Percentiles rank a stretch among this genome's conserved stretches.
Conservation (phyloP, 2,113 vertebrate genomes). For the Sinocyclocheilus anophthalmus region DNA sequence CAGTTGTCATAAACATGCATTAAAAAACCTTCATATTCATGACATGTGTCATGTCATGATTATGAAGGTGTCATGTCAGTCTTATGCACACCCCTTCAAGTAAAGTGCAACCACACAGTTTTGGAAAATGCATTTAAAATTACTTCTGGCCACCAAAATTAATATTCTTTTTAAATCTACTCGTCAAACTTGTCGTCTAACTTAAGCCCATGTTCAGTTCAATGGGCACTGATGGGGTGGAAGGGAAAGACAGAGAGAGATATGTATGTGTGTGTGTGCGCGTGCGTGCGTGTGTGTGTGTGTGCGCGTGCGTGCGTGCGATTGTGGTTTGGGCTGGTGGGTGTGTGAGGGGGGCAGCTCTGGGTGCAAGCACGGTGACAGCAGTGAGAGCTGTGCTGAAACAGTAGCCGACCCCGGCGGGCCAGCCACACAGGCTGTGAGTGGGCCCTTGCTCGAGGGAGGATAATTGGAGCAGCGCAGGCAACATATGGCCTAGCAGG, state of each 20-base stretch:
- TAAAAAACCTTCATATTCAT: too few relatives aligned
- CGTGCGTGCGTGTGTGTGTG: background rate
- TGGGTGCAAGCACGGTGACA: conserved; percentile 64
- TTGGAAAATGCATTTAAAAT: background rate
- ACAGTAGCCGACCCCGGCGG: conserved; percentile 72
- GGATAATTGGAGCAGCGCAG: conserved; percentile 87
- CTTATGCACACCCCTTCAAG: too few relatives aligned
- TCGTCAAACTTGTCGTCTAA: background rate
- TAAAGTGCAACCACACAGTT: too few relatives aligned
- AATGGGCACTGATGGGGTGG: conserved; percentile 32
- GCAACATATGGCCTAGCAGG: conserved; percentile 89
- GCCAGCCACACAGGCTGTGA: conserved; percentile 66
- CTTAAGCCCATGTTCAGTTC: background rate
- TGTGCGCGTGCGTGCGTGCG: conserved; percentile 26
- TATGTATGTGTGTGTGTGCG: background rate
- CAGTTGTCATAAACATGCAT: too few relatives aligned
- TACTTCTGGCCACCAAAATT: background rate
- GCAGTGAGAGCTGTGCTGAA: conserved; percentile 77
- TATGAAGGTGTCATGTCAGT: too few relatives aligned
- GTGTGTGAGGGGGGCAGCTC: background rate
- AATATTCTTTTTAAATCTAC: background rate
- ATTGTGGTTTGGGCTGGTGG: conserved; percentile 12
- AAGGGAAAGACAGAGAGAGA: conserved; percentile 1
- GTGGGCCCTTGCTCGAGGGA: conserved; percentile 67
- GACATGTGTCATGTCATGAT: too few relatives aligned